These are phyloP conservation scores for Discoglossus pictus DNA, from an alignment of 2,797 vertebrate species.

Conservation along the genomic window DNA sequence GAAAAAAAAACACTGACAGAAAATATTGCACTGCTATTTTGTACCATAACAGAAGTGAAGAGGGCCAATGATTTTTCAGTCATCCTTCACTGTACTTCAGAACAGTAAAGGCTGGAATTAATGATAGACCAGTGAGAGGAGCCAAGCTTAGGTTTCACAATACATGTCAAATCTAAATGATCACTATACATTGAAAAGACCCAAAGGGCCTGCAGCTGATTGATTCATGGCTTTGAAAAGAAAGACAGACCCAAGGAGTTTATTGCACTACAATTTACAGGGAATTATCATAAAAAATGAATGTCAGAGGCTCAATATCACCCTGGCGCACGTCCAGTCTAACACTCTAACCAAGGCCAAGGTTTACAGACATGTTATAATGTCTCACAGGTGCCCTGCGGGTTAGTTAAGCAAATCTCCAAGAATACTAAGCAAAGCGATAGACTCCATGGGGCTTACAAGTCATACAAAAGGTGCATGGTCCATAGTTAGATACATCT, in stretches of 20 bases:
- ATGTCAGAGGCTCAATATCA: slow-evolving; percentile 85
- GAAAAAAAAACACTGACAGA: slow-evolving; percentile 90
- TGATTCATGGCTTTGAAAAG: slow-evolving; percentile 92
- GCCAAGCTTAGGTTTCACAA: slow-evolving; percentile 93
- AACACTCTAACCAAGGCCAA: slow-evolving; percentile 68
- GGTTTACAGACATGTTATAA: slow-evolving; percentile 33
- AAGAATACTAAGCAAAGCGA: not conserved
- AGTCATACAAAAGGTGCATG: too few species aligned
- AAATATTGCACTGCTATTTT: slow-evolving; percentile 97
- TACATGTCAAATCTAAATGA: slow-evolving; percentile 97
- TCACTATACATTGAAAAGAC: slow-evolving; percentile 92
- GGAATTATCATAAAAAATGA: slow-evolving; percentile 84
- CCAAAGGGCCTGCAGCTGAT: slow-evolving; percentile 85
- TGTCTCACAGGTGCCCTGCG: slow-evolving; percentile 10
- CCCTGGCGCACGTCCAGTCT: slow-evolving; percentile 72
- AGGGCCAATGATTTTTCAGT: slow-evolving; percentile 92
- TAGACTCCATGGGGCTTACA: too few species aligned
- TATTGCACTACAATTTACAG: slow-evolving; percentile 86
- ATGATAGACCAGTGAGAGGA: slow-evolving; percentile 89
- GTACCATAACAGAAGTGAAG: slow-evolving; percentile 88
- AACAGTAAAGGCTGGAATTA: slow-evolving; percentile 90
- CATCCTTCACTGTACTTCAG: slow-evolving; percentile 90
- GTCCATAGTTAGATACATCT: too few species aligned
- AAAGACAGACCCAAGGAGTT: slow-evolving; percentile 89
- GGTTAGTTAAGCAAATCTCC: slow-evolving; percentile 12